Evolutionary conservation across 1,140 invertebrate species (phyloP).

Genomic region (Vanessa atalanta): DNA sequence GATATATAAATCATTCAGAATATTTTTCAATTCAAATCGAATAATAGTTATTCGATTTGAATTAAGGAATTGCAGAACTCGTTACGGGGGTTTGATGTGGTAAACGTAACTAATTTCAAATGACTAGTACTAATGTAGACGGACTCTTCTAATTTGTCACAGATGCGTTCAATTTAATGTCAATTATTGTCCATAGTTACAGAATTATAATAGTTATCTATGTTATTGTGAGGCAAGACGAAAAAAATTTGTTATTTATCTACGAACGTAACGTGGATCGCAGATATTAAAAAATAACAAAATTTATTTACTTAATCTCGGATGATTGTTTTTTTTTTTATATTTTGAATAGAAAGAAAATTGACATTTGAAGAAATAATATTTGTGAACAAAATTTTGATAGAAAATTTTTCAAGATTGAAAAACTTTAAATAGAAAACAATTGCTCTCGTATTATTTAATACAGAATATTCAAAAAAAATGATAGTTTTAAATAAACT

Average conservation of each 20-base stretch:
- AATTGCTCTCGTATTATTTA: background rate
- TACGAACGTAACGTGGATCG: background rate
- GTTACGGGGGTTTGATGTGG: background rate
- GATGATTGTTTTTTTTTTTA: background rate
- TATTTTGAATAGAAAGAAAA: background rate
- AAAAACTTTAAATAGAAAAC: conserved; percentile 2
- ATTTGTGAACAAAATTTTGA: background rate
- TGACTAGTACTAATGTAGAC: background rate
- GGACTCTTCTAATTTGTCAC: conserved; percentile 6
- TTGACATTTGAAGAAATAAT: background rate
- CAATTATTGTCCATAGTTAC: background rate
- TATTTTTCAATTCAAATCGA: background rate
- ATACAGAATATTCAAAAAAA: background rate
- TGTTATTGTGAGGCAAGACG: background rate
- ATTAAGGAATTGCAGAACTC: background rate
- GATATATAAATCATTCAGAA: background rate
- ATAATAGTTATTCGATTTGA: background rate
- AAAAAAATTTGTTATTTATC: no score
- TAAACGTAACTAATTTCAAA: conserved; percentile 20
- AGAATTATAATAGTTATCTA: background rate
- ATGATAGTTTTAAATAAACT: background rate
- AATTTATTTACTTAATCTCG: no score
- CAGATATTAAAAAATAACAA: no score
- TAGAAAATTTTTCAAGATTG: background rate
- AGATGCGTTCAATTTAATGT: conserved; percentile 8